Percentiles rank a stretch among this genome's conserved stretches.
Evolutionary conservation across 1,140 invertebrate species (phyloP).

Genomic region (Octopus bimaculoides): DNA sequence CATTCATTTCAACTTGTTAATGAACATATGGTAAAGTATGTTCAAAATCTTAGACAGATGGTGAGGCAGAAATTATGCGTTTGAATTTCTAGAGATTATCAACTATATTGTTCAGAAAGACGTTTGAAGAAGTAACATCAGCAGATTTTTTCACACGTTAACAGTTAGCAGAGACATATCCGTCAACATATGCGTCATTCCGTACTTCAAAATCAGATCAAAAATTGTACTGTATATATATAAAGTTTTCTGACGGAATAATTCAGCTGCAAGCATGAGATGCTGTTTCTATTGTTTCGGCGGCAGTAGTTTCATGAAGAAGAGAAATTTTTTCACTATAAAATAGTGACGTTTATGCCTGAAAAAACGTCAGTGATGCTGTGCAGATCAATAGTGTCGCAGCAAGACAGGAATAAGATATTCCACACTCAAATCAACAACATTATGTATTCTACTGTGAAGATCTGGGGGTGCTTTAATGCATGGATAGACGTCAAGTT

Average conservation of each 20-base stretch:
- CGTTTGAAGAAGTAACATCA: conserved; percentile 1
- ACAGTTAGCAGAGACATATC: not conserved
- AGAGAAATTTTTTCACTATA: not conserved
- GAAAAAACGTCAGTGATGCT: not conserved
- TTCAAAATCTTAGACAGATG: not conserved
- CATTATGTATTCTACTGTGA: not conserved
- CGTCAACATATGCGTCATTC: not conserved
- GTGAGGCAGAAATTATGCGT: not conserved
- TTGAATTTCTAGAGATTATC: conserved; percentile 2
- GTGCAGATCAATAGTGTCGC: not conserved
- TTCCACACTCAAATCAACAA: conserved; percentile 5
- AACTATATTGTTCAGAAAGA: not conserved
- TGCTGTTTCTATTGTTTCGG: conserved; percentile 1
- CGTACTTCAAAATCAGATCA: not conserved
- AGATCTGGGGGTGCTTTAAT: not conserved
- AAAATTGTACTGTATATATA: conserved; percentile 5
- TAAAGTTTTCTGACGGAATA: not conserved
- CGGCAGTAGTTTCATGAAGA: not conserved
- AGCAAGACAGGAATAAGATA: not conserved
- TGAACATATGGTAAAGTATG: conserved; percentile 5
- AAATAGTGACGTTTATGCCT: not conserved
- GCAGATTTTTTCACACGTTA: not conserved
- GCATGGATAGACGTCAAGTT: not conserved
- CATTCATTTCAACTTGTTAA: conserved; percentile 1
- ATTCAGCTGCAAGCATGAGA: not conserved